Evolutionary conservation across 2,888 invertebrate species (phyloP).

Genomic region (Folsomia manolachei): DNA sequence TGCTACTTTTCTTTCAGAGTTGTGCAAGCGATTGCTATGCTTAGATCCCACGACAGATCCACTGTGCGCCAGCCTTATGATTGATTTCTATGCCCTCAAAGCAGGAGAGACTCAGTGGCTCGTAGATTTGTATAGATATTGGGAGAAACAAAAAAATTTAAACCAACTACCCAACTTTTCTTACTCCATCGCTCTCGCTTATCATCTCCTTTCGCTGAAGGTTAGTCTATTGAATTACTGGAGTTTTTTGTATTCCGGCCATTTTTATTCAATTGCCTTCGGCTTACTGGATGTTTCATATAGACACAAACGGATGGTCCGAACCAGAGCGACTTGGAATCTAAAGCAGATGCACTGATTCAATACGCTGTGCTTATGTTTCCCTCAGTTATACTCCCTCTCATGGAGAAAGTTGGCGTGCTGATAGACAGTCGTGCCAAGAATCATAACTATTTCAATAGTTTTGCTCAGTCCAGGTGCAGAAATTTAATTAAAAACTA

Average conservation of each 20-base stretch:
- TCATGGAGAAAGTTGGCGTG: slow-evolving; percentile 73
- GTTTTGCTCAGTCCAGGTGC: slow-evolving; percentile 51
- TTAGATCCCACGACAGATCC: slow-evolving; percentile 75
- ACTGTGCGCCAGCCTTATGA: slow-evolving; percentile 69
- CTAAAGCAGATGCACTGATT: slow-evolving; percentile 63
- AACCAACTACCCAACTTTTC: slow-evolving; percentile 83
- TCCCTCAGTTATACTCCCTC: slow-evolving; percentile 69
- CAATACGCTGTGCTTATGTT: slow-evolving; percentile 78
- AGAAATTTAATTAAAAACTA: too few relatives aligned
- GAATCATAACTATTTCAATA: slow-evolving; percentile 59
- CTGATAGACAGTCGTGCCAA: slow-evolving; percentile 66
- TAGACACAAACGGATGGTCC: too few relatives aligned
- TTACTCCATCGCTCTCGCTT: slow-evolving; percentile 73
- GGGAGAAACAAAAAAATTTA: slow-evolving; percentile 65
- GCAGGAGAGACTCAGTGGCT: slow-evolving; percentile 72
- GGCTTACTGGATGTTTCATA: too few relatives aligned
- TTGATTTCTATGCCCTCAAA: slow-evolving; percentile 79
- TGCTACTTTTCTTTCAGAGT: too few relatives aligned
- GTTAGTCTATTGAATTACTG: too few relatives aligned
- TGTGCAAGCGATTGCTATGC: slow-evolving; percentile 76
- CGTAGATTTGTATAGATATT: slow-evolving; percentile 59
- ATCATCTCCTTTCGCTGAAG: slow-evolving; percentile 59
- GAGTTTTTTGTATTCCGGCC: too few relatives aligned
- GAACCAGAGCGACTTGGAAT: too few relatives aligned
- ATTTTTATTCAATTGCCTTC: too few relatives aligned